Evolutionary conservation across 2,888 invertebrate species (phyloP).

Genomic region (Prenolepis imparis): DNA sequence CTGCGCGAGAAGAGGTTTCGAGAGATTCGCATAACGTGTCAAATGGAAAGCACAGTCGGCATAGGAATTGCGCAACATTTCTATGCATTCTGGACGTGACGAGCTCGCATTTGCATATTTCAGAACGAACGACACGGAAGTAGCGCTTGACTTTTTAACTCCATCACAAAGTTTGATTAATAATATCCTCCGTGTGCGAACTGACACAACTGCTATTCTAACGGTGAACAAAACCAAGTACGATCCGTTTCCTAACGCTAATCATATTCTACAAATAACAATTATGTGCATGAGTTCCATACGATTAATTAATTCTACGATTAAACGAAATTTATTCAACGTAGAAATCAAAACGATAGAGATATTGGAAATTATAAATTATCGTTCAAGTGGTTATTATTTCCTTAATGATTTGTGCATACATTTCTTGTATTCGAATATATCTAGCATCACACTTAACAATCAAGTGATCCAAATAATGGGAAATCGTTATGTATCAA

Average conservation of each 20-base stretch:
- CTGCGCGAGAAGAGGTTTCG: neutral
- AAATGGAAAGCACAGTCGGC: neutral
- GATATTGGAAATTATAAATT: neutral
- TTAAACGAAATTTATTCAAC: neutral
- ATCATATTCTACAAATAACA: neutral
- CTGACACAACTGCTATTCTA: neutral
- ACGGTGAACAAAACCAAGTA: neutral
- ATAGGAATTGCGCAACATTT: conserved; percentile 38
- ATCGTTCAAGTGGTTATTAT: neutral
- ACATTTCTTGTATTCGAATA: neutral
- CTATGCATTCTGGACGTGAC: conserved; percentile 33
- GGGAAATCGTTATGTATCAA: no score
- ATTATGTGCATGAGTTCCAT: neutral
- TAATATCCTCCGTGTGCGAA: conserved; percentile 2
- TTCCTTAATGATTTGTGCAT: neutral
- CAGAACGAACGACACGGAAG: neutral
- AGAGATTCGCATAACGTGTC: neutral
- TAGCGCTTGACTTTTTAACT: conserved; percentile 41
- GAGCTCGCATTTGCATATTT: conserved; percentile 38
- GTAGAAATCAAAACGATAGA: neutral
- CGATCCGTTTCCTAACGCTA: neutral
- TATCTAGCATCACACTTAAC: neutral
- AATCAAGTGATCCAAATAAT: no score
- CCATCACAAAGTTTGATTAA: conserved; percentile 38
- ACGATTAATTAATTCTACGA: neutral